These are phyloP conservation scores for Parazoanthus atlanticus DNA, from an alignment of 92 coral and sea anemone species.

Conservation along the genomic window DNA sequence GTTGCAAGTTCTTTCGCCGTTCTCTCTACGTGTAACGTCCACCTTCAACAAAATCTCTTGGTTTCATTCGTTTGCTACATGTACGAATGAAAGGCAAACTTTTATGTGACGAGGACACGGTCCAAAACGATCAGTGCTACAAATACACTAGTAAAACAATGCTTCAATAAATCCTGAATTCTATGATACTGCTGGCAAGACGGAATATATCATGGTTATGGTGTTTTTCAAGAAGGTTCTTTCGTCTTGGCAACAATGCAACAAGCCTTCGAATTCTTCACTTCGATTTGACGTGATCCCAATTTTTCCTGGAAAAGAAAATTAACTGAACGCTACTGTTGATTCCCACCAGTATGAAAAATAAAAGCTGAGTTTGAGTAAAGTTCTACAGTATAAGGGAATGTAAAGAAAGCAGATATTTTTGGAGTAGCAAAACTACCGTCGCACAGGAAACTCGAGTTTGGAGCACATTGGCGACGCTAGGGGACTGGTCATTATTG, in stretches of 20 bases:
- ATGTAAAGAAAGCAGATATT: neutral
- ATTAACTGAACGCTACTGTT: neutral
- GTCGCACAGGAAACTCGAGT: neutral
- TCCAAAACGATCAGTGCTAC: neutral
- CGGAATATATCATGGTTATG: neutral
- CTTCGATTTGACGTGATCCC: too few species aligned
- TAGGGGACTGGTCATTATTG: too few species aligned
- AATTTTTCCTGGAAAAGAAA: neutral
- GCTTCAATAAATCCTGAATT: too few species aligned
- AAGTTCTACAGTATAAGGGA: neutral
- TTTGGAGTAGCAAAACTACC: neutral
- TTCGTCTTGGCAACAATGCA: neutral
- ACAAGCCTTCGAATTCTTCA: neutral
- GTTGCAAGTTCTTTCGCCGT: too few species aligned
- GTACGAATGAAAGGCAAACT: neutral
- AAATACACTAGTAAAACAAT: too few species aligned
- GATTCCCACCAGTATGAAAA: neutral
- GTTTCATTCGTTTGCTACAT: neutral
- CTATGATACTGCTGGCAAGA: neutral
- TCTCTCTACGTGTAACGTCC: neutral
- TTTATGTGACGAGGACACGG: neutral
- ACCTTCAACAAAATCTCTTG: neutral
- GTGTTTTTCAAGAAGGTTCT: neutral
- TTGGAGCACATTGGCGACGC: neutral
- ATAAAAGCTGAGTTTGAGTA: neutral